These are phyloP conservation scores for Drosophila prostipennis DNA, from an alignment of 2,888 invertebrate genomes.

Conservation along the genomic window DNA sequence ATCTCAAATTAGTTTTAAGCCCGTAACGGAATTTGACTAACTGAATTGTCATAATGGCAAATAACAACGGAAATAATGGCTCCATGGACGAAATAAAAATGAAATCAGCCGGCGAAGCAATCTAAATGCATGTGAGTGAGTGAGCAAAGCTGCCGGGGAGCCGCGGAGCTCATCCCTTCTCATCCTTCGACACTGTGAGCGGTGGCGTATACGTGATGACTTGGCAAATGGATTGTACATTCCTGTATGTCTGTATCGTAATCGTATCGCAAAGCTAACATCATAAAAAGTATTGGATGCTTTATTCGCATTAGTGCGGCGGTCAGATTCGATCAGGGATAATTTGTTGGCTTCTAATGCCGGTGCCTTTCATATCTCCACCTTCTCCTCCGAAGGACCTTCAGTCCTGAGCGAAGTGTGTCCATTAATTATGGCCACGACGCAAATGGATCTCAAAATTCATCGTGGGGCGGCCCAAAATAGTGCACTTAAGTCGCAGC, in stretches of 20 bases:
- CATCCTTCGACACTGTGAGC: conserved; percentile 13
- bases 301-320: conserved; percentile 44
- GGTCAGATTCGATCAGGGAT: conserved; percentile 48
- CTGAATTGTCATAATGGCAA: conserved; percentile 80
- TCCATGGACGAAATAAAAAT: conserved; percentile 51
- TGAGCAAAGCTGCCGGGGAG: conserved; percentile 9
- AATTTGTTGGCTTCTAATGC: conserved; percentile 68
- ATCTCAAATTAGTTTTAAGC: conserved; percentile 80
- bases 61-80: conserved; percentile 79
- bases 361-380: not conserved
- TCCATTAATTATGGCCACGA: conserved; percentile 34
- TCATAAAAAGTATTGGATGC: conserved; percentile 63
- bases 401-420: conserved; percentile 10
- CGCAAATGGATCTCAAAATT: conserved; percentile 18
- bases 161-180: too few relatives aligned
- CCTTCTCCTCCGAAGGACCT: conserved; percentile 31
- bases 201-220: conserved; percentile 78
- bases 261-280: conserved; percentile 68
- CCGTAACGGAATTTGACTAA: conserved; percentile 75
- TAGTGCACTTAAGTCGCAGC: conserved; percentile 19
- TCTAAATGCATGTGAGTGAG: conserved; percentile 54
- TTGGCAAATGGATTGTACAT: conserved; percentile 67
- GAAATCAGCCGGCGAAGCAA: conserved; percentile 64
- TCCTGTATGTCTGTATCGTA: conserved; percentile 36
- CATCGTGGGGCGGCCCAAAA: not conserved